A percentile compares a stretch with the other conserved stretches of the same genome.
These are phyloP conservation scores for Podarcis siculus DNA, from an alignment of 2,797 vertebrate genomes.

Conservation along the genomic window DNA sequence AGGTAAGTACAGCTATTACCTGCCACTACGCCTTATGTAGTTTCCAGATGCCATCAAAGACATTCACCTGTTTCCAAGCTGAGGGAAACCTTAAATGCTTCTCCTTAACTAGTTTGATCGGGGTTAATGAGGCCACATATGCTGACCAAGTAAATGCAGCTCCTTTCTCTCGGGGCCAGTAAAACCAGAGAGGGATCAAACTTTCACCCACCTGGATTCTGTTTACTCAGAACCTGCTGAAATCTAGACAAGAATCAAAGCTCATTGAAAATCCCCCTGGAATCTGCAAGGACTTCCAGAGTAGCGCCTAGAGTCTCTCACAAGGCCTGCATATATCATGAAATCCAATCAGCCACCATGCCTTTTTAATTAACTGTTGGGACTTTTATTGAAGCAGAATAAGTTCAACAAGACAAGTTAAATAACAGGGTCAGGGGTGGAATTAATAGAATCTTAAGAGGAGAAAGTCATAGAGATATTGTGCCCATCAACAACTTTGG, in stretches of 20 bases:
- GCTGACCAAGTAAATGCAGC: slow-evolving; percentile 11
- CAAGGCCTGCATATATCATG: not conserved
- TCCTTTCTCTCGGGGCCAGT: slow-evolving; percentile 14
- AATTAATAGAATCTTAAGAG: slow-evolving; percentile 4
- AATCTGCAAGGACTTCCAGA: slow-evolving; percentile 13
- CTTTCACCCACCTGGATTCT: slow-evolving; percentile 15
- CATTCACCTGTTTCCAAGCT: slow-evolving; percentile 21
- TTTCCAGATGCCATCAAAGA: slow-evolving; percentile 18
- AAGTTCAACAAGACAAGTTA: slow-evolving; percentile 38
- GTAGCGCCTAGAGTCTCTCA: not conserved
- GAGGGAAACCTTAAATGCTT: slow-evolving; percentile 26
- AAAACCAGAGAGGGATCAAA: slow-evolving; percentile 16
- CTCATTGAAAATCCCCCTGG: fast-evolving
- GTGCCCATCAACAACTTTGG: not conserved
- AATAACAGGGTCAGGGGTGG: not conserved
- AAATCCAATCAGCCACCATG: slow-evolving; percentile 31
- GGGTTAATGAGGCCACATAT: slow-evolving; percentile 16
- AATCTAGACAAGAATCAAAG: not conserved
- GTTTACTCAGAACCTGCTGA: not conserved
- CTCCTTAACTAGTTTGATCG: slow-evolving; percentile 24
- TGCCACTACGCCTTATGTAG: slow-evolving; percentile 32
- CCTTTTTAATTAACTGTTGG: slow-evolving; percentile 15
- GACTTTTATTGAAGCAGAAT: slow-evolving; percentile 23
- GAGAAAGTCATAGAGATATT: not conserved
- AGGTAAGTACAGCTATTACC: slow-evolving; percentile 16